Conservation (phyloP, 2,113 vertebrate genomes). For the Ploceus nigricollis region DNA sequence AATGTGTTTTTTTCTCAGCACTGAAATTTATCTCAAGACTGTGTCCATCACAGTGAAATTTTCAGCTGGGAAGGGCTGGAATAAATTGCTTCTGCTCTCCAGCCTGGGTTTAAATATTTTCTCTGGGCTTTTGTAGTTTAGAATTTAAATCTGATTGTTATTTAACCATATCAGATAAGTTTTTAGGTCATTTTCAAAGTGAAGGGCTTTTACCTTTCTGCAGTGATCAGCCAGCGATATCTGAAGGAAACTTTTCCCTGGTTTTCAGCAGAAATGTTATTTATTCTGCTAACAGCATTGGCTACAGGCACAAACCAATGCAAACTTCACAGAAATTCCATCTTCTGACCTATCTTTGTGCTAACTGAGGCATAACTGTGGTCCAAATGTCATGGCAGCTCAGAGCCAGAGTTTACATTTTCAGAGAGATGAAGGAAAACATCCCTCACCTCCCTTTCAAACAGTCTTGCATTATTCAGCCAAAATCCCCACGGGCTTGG, state of each 20-base stretch:
- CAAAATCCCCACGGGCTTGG: background rate
- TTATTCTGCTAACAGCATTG: background rate
- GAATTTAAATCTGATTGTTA: background rate
- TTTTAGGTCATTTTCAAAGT: background rate
- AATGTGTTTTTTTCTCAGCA: background rate
- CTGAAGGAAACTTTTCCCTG: background rate
- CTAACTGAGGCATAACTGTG: background rate
- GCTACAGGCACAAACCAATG: background rate
- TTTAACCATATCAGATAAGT: background rate
- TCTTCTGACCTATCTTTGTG: background rate
- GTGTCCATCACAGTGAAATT: background rate
- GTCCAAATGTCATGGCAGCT: background rate
- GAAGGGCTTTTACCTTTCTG: background rate
- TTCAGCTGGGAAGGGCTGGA: conserved; percentile 21
- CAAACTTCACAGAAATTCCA: background rate
- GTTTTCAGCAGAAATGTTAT: background rate
- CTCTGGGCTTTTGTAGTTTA: background rate
- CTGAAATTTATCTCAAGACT: background rate
- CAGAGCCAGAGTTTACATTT: background rate
- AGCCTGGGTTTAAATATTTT: background rate
- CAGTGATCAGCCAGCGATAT: background rate
- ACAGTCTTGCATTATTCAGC: background rate
- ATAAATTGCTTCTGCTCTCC: background rate
- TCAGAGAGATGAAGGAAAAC: background rate
- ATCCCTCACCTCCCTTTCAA: background rate